Evolutionary conservation across 2,888 invertebrate species (phyloP), one percentile per base, ranked within the genome.

Genomic region (Syrphus vitripennis): DNA sequence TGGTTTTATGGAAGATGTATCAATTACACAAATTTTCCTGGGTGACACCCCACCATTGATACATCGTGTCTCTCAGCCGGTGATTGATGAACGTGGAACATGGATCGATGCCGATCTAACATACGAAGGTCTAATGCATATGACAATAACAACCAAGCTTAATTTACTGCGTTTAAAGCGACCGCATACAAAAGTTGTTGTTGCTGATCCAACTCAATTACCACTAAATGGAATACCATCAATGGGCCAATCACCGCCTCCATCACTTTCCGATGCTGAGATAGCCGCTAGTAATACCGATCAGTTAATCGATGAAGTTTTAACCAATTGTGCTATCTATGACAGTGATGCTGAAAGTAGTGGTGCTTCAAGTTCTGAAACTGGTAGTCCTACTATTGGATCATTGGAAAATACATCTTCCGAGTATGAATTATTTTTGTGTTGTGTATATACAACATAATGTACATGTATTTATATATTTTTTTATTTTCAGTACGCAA

Each of bases 51-150:
- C 95, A 7, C 95, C 96, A 3, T 90, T 94, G 16, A 94, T 96
- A 79, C 94, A 94, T 87, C 94, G 94, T 74, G 93, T 94, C 19
- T 94, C 94, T 6, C 93, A 94, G 83, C 97, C 97, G 0, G 92
- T 94, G 55, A 90, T 96, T 45, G 96, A 97, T 90, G 95, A 96
- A 81, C 94, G 95, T 89, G 98, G 98, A 3, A 92, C 97, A 16
- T 98, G 97, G 97, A 93, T 97, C 1, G 97, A 98, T 91, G 92
- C 97, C 50, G 96, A 97, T 89, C 91, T 97, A 14, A 94, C 94
- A 9, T 97, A 97, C 90, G 95, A 95, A 87, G 97, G 97, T 14
- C 93, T 94, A 61, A 93, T 96, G 65, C 94, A 95, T 26, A 95
- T 97, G 93, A 96, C 96, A 1, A 94, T 98, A 53, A 96, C 97